Evolutionary conservation across 2,113 vertebrate genomes (phyloP).

Genomic region (Oryctolagus cuniculus): DNA sequence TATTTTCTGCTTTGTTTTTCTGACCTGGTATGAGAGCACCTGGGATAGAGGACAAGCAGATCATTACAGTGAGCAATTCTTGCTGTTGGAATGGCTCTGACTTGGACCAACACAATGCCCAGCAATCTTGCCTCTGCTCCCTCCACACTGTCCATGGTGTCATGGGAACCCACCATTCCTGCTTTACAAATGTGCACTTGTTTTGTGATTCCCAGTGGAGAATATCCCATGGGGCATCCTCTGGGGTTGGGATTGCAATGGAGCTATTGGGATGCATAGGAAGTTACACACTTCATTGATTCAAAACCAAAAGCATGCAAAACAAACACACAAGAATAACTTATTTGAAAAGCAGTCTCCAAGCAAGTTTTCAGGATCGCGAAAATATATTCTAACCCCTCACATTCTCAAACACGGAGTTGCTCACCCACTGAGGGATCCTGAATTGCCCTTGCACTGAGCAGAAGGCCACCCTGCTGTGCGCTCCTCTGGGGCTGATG

Average conservation of each 20-base stretch:
- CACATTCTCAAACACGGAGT: background rate
- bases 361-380: background rate
- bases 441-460: background rate
- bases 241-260: background rate
- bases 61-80: fast-evolving
- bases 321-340: background rate
- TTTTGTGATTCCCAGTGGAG: background rate
- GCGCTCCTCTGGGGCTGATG: fast-evolving
- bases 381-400: background rate
- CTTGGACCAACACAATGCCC: fast-evolving
- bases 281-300: background rate
- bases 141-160: fast-evolving
- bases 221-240: fast-evolving
- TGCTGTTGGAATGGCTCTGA: background rate
- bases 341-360: background rate
- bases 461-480: fast-evolving
- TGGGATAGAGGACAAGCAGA: too few relatives aligned
- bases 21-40: background rate
- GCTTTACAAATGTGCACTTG: background rate
- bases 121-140: fast-evolving
- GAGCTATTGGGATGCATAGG: too few relatives aligned
- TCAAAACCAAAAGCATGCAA: background rate
- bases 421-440: background rate
- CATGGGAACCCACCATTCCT: background rate
- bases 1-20: background rate